Evolutionary conservation across 2,113 vertebrate genomes (phyloP), one percentile per base, ranked within the genome.

Genomic region (Delphinapterus leucas): DNA sequence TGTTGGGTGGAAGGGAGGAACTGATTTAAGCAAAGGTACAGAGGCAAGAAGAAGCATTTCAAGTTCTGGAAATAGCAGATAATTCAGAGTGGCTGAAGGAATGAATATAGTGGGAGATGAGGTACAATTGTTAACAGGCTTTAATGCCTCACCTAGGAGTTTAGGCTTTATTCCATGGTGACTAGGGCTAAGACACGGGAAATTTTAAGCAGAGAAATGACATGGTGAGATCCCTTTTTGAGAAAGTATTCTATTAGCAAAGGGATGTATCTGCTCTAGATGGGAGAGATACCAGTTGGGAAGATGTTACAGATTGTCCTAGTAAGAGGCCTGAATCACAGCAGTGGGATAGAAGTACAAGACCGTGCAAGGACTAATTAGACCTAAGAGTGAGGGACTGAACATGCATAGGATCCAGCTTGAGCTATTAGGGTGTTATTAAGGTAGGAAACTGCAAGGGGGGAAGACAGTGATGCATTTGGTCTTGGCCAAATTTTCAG

Each of bases 211-310:
- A 88, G 88, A 88, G 58, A 93, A 96, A 55, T 85, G 76, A 49
- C 47, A 33, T 87, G 36, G 65, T 76, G 71, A 67, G 71, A 68
- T 86, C 31, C 70, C 71, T 96, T 93, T 81, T 87, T 92, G 61
- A 97, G 91, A 95, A 95, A 73, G 80, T 88, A 10, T 93, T 97
- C 55, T 87, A 11, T 17, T 79, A 89, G 67, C 38, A 90, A 77
- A 93, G 12, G 70, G 63, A 88, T 53, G 85, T 93, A 0, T 86
- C 44, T 95, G 25, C 20, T 84, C n/a, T 92, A 86, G 68, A 26
- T 67, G 81, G 79, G 63, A 63, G 41, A 71, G 67, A 47, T 36
- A 67, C 31, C 55, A 79, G 20, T 93, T 68, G 82, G 68, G 49
- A 96, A 95, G 68, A 12, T 80, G 11, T 79, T 92, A 73, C 53